Base-by-base conservation (phyloP, 2,797 vertebrate species). In the Nothura maculosa region DNA sequence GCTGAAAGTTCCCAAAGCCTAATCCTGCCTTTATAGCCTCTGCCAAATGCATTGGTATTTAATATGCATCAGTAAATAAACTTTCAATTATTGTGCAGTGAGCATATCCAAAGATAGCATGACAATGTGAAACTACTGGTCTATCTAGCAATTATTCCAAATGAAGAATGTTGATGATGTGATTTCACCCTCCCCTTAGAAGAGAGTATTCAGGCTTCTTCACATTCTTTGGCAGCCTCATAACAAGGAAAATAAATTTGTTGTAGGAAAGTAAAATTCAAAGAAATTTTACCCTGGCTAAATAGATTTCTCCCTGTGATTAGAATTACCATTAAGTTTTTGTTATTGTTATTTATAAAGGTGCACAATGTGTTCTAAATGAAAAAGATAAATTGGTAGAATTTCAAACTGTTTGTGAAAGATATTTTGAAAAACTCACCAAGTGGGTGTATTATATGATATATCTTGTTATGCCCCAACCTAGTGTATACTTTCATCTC, bases 51-150 rank as follows among this genome's bases (percentile, higher is more conserved):
- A 77, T 61, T 95, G 93, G 94, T 97, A 96, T 95, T 98, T 97
- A 96, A 90, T 95, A 97, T 97, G 96, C 93, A 95, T 97, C 95
- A 95, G 92, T 97, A 97, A 97, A 97, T 96, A 97, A 97, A 97
- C 91, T 97, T 97, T 95, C 82, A 97, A 87, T 97, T 97, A 95
- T 97, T 95, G 96, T 96, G 90, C 95, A 96, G 81, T 85, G 94
- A 97, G 87, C 81, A 95, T 79, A 95, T 86, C 89, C 86, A 96
- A 96, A 97, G 96, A 94, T 90, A 96, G 82, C 85, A 90, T 84
- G 92, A 96, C 89, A 95, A 77, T 95, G 63, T 95, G 96, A 97
- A 97, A 91, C 82, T 93, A 96, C 75, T 94, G 81, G 38, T 90
- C 72, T 97, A 81, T 92, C 93, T 83, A 94, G 66, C 95, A 97